Percentiles rank a stretch among this genome's conserved stretches.
Evolutionary conservation across 2,888 invertebrate species (phyloP).

Genomic region (Cephus sareptanus): DNA sequence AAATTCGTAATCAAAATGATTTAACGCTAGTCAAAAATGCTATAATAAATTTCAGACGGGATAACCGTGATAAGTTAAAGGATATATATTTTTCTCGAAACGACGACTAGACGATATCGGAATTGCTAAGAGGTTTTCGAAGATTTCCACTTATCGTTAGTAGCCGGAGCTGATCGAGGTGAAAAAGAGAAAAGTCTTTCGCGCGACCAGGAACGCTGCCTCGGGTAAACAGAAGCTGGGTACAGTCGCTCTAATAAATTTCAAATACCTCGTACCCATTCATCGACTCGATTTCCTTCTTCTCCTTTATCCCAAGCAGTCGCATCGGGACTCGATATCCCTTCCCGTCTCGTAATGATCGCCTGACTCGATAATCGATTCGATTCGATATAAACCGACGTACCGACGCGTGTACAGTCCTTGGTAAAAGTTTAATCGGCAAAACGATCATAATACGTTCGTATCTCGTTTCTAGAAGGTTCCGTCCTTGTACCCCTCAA

Average conservation of each 20-base stretch:
- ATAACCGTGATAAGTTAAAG: background rate
- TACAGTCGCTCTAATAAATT: background rate
- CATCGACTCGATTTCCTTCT: background rate
- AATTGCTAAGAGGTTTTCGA: background rate
- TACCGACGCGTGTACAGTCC: background rate
- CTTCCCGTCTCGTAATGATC: background rate
- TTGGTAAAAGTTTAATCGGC: background rate
- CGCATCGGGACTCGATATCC: background rate
- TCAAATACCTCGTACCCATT: background rate
- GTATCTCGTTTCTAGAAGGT: no score
- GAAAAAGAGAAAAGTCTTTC: background rate
- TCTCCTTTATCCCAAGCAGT: background rate
- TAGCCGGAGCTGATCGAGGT: background rate
- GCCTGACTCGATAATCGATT: constrained; percentile 3
- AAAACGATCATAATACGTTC: background rate
- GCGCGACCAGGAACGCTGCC: background rate
- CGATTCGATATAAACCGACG: background rate
- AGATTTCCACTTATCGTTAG: background rate
- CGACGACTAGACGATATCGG: background rate
- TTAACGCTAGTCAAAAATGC: background rate
- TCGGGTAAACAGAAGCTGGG: background rate
- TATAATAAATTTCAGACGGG: no score
- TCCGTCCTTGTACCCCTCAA: no score
- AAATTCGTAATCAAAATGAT: background rate
- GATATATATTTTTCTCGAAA: background rate